These are phyloP conservation scores for Trichechus manatus DNA, from an alignment of 2,113 vertebrate genomes.

Conservation along the genomic window DNA sequence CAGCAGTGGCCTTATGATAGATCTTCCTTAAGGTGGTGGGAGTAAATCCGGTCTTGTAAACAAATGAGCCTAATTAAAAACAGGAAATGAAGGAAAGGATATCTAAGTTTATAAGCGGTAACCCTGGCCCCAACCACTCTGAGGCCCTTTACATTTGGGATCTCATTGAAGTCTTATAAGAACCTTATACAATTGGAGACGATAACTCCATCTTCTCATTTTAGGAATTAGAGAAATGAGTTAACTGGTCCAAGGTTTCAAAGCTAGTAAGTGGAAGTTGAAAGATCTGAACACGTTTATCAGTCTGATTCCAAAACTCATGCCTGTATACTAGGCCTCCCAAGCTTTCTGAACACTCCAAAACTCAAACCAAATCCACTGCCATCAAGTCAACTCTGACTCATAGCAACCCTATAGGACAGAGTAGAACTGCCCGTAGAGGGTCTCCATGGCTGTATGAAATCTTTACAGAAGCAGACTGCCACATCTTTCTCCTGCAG, in stretches of 20 bases:
- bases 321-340: not conserved
- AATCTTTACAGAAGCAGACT: no score
- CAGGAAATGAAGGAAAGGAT: not conserved
- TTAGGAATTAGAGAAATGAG: slow-evolving; percentile 20
- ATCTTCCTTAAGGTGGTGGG: not conserved
- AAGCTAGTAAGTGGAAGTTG: not conserved
- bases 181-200: not conserved
- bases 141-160: not conserved
- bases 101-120: not conserved
- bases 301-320: slow-evolving; percentile 27
- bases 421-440: not conserved
- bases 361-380: not conserved
- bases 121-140: not conserved
- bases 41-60: slow-evolving; percentile 41
- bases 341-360: not conserved
- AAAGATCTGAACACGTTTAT: not conserved
- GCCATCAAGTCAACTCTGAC: not conserved
- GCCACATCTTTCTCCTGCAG: no score
- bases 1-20: not conserved
- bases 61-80: slow-evolving; percentile 21
- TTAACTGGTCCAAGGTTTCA: not conserved
- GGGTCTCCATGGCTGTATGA: not conserved
- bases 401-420: not conserved
- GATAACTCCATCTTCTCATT: not conserved
- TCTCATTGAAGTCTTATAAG: not conserved